These are phyloP conservation scores for Vannuccia rotundouncinata DNA, from an alignment of 2,888 invertebrate genomes.

Conservation along the genomic window DNA sequence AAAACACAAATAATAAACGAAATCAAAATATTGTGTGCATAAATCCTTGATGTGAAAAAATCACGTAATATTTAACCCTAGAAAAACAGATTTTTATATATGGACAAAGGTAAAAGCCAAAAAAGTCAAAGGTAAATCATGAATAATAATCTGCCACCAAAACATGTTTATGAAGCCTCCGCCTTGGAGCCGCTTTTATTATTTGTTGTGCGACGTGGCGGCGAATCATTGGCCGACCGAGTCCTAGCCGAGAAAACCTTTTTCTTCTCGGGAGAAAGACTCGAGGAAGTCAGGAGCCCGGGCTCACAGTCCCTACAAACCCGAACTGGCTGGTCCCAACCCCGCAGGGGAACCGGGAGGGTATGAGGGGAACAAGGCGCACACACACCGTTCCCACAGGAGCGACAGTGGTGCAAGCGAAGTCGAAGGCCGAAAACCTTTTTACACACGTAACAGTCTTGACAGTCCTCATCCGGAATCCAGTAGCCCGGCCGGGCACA, in stretches of 20 bases:
- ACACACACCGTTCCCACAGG: conserved; percentile 69
- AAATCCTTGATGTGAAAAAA: too few relatives aligned
- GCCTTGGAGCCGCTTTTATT: not conserved
- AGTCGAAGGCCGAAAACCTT: conserved; percentile 58
- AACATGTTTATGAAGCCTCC: too few relatives aligned
- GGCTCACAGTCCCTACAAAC: conserved; percentile 55
- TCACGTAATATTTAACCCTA: too few relatives aligned
- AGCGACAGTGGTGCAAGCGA: conserved; percentile 64
- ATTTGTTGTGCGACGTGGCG: not conserved
- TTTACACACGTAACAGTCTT: conserved; percentile 65
- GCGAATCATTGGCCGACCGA: not conserved
- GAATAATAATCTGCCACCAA: too few relatives aligned
- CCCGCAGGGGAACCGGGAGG: conserved; percentile 56
- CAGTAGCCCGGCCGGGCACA: conserved; percentile 71
- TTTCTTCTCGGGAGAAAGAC: too few relatives aligned
- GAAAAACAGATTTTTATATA: too few relatives aligned
- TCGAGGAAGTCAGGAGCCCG: not conserved
- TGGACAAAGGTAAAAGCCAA: too few relatives aligned
- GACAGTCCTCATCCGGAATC: conserved; percentile 69
- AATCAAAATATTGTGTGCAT: too few relatives aligned
- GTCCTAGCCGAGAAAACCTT: too few relatives aligned
- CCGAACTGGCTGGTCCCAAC: conserved; percentile 59
- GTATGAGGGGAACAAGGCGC: conserved; percentile 57
- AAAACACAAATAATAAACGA: too few relatives aligned
- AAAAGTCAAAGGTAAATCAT: too few relatives aligned